Conservation (phyloP, 2,113 vertebrate species). For the Erpornis zantholeuca region DNA sequence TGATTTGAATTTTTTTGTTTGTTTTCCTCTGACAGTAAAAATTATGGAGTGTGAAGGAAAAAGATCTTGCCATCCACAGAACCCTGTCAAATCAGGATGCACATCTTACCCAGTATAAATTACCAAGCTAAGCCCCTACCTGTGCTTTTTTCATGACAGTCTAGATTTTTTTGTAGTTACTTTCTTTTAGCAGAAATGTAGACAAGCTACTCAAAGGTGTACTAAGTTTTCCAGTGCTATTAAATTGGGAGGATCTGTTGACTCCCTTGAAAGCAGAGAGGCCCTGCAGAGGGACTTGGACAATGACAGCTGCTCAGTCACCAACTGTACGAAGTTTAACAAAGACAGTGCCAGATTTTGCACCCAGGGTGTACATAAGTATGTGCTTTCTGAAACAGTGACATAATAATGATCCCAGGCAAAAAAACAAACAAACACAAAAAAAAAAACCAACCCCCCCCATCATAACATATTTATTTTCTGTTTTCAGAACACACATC, state of each 20-base stretch:
- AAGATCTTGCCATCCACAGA: not conserved
- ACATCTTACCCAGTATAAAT: not conserved
- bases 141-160: not conserved
- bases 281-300: too few species aligned
- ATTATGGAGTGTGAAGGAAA: not conserved
- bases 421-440: not conserved
- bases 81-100: not conserved
- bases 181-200: not conserved
- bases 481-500: not conserved
- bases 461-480: not conserved
- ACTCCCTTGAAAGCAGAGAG: not conserved
- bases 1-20: not conserved
- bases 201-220: not conserved
- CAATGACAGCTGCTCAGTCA: too few species aligned
- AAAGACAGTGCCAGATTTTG: not conserved
- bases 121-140: not conserved
- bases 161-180: not conserved
- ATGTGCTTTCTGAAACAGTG: not conserved
- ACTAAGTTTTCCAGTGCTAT: not conserved
- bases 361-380: not conserved
- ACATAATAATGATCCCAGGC: not conserved
- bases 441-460: too few species aligned
- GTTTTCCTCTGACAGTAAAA: not conserved
- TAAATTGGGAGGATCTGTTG: not conserved
- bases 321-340: not conserved